phyloP scores from a whole-genome alignment of 2,797 vertebrate species.

The Amblyraja radiata region DNA sequence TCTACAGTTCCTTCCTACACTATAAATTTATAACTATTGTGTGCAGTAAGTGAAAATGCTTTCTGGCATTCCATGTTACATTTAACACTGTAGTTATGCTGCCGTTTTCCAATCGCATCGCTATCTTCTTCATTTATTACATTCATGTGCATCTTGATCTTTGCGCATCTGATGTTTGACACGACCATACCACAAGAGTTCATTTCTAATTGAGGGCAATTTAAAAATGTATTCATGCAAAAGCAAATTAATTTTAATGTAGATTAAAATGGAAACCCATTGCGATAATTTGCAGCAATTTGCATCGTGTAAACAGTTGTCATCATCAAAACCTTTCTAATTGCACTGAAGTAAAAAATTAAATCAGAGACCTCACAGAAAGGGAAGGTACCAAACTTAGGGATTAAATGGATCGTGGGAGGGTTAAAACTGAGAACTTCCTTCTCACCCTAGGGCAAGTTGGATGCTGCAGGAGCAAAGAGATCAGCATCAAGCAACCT shows the following conservation, averaged over 20 bases:
- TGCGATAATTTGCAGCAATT: constrained; percentile 38
- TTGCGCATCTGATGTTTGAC: neutral
- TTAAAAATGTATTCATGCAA: constrained; percentile 36
- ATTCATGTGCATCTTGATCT: neutral
- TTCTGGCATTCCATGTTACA: neutral
- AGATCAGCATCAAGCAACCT: neutral
- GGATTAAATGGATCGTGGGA: neutral
- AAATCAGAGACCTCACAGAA: neutral
- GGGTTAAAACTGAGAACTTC: neutral
- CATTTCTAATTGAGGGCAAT: constrained; percentile 33
- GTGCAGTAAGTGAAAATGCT: neutral
- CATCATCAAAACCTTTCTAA: constrained; percentile 20
- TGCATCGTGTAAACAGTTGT: constrained; percentile 35
- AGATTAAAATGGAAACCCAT: constrained; percentile 36
- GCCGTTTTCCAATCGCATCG: neutral
- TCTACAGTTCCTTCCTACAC: too few relatives aligned
- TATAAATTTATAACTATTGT: too few relatives aligned
- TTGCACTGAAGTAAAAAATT: constrained; percentile 28
- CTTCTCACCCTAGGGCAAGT: neutral
- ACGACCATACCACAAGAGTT: constrained; percentile 15
- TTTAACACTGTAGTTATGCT: neutral
- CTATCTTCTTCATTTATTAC: neutral
- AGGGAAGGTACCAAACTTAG: neutral
- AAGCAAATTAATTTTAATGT: constrained; percentile 37
- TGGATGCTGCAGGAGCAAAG: neutral